These are phyloP conservation scores for Polylopha cassiicola DNA, from an alignment of 2,888 invertebrate genomes.

Conservation along the genomic window DNA sequence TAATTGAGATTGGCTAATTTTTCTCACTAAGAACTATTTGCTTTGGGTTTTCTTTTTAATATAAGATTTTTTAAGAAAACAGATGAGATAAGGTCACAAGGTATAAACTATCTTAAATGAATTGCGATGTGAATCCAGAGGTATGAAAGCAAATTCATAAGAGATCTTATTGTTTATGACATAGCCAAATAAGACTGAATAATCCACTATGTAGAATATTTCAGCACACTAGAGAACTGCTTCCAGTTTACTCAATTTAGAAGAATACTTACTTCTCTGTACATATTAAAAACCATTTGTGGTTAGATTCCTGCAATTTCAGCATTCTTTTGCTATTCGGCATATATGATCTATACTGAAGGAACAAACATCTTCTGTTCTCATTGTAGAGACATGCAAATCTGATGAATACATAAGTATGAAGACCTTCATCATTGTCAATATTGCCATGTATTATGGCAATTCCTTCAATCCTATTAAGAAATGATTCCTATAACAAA, in stretches of 20 bases:
- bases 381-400: constrained; percentile 15
- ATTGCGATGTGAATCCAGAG: constrained; percentile 5
- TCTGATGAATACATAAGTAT: constrained; percentile 7
- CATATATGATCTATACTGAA: constrained; percentile 13
- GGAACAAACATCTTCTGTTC: constrained; percentile 12
- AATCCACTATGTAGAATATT: constrained; percentile 14
- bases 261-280: constrained; percentile 9
- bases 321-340: constrained; percentile 9
- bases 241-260: constrained; percentile 12
- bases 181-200: constrained; percentile 7
- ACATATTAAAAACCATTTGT: constrained; percentile 15
- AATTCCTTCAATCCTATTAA: constrained; percentile 11
- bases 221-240: constrained; percentile 14
- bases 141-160: constrained; percentile 15
- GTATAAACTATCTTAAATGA: constrained; percentile 3
- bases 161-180: constrained; percentile 7
- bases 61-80: constrained; percentile 16
- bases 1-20: constrained; percentile 12
- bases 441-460: constrained; percentile 12
- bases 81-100: constrained; percentile 14
- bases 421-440: constrained; percentile 10
- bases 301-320: constrained; percentile 12
- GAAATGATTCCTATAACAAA: constrained; percentile 8
- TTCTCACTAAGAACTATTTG: constrained; percentile 8
- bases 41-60: constrained; percentile 11